Evolutionary conservation across 23 tunicate species (phyloP), one percentile per base, ranked within the genome.

Genomic region (Botrylloides violaceus): DNA sequence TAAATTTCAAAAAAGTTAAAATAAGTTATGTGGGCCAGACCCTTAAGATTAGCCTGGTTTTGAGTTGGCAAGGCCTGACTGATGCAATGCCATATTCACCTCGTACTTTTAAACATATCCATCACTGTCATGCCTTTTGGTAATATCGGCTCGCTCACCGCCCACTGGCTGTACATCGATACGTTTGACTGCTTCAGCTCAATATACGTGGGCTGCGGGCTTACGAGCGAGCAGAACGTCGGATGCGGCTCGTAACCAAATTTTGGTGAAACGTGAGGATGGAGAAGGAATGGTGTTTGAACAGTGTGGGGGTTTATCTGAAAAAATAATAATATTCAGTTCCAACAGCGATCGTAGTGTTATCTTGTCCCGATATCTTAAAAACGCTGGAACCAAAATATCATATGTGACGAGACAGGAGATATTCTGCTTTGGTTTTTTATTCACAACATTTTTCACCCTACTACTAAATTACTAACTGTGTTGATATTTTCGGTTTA

Each of bases 161-260:
- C 81, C 96, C 96, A 88, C 12, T 82, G 78, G 58, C 96, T 88
- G 84, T 88, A 88, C 96, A 88, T 88, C 9, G 96, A 88, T 9
- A 77, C 5, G 19, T 55, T 64, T 15, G 53, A 37, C 56, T 59
- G 82, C 38, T 68, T 27, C 25, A 70, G 25, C 65, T 82, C 85
- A 15, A 82, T 64, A 58, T 70, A 82, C 0, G 76, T 48, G 2
- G 96, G 96, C 57, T 88, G 96, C 21, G 96, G 84, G 53, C 72
- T 82, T 50, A 77, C 49, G 36, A 82, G 29, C 32, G 84, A 76
- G 62, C 96, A 88, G 64, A 75, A 88, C 6, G 88, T 65, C 21
- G 73, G 71, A 26, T 81, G 75, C 30, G 77, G 71, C 32, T 55
- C 64, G 32, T 23, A 30, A 27, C 29, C 68, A 60, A 87, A 65